Evolutionary conservation across 2,113 vertebrate genomes (phyloP).

Genomic region (Phalacrocorax brasilianus): DNA sequence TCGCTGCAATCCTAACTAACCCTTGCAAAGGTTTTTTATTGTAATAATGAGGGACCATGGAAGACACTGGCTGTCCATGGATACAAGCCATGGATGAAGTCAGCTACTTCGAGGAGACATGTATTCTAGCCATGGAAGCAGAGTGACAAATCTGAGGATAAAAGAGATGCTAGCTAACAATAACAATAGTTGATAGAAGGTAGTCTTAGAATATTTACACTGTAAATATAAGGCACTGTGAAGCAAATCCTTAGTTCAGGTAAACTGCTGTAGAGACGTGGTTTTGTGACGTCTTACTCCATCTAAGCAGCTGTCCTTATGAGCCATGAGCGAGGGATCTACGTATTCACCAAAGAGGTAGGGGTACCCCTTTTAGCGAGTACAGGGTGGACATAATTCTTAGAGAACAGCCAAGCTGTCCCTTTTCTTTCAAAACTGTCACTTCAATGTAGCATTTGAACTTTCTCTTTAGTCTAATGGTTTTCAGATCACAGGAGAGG

Average conservation of each 20-base stretch:
- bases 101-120: neutral
- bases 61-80: neutral
- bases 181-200: neutral
- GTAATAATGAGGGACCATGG: neutral
- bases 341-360: accelerated
- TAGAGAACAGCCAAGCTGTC: neutral
- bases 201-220: neutral
- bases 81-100: neutral
- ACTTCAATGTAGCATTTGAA: neutral
- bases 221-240: neutral
- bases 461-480: neutral
- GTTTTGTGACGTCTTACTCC: neutral
- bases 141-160: neutral
- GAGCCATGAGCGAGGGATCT: neutral
- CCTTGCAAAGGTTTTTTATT: neutral
- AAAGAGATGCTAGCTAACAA: neutral
- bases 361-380: neutral
- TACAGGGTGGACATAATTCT: neutral
- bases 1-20: neutral
- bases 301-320: neutral
- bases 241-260: neutral
- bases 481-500: neutral
- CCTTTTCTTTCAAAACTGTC: neutral
- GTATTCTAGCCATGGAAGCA: neutral
- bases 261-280: neutral